phyloP scores from a whole-genome alignment of 2,888 invertebrate genomes.

The Pseudolycoriella hygida region DNA sequence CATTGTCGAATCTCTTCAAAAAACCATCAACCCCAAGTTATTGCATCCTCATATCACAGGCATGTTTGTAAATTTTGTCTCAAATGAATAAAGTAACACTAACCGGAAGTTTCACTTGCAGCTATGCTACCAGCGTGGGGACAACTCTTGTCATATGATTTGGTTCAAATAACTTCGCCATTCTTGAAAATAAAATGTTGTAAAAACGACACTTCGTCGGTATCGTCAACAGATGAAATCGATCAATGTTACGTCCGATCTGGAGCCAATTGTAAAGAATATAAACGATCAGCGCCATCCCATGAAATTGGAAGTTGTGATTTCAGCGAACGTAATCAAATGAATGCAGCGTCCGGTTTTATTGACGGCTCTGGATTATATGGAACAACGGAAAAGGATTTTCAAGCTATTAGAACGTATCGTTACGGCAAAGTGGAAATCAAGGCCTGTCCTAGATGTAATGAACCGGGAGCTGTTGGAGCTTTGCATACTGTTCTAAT shows the following conservation, averaged over 20 bases:
- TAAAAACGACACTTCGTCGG: slow-evolving; percentile 17
- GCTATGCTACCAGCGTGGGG: slow-evolving; percentile 53
- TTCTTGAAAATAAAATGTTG: slow-evolving; percentile 35
- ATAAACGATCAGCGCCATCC: slow-evolving; percentile 51
- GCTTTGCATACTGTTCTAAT: slow-evolving; percentile 53
- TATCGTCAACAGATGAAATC: slow-evolving; percentile 20
- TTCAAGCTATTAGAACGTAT: slow-evolving; percentile 50
- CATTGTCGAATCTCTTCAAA: slow-evolving; percentile 38
- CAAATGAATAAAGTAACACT: no score
- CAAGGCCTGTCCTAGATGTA: slow-evolving; percentile 44
- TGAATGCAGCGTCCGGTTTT: slow-evolving; percentile 70
- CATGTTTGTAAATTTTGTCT: no score
- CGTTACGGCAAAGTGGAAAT: slow-evolving; percentile 52
- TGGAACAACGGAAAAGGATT: slow-evolving; percentile 54
- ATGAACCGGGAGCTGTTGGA: slow-evolving; percentile 45
- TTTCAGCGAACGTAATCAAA: slow-evolving; percentile 58
- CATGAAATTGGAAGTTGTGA: slow-evolving; percentile 41
- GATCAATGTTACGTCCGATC: slow-evolving; percentile 36
- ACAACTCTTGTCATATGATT: slow-evolving; percentile 53
- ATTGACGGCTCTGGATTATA: slow-evolving; percentile 72
- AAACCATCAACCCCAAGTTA: slow-evolving; percentile 30
- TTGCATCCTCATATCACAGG: slow-evolving; percentile 61
- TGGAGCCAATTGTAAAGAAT: slow-evolving; percentile 39
- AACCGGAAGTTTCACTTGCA: no score
- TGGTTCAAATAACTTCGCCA: slow-evolving; percentile 43